A percentile compares a stretch with the other conserved stretches of the same genome.
phyloP scores from a whole-genome alignment of 1,140 invertebrate genomes.

The Neotoxoptera formosana region DNA sequence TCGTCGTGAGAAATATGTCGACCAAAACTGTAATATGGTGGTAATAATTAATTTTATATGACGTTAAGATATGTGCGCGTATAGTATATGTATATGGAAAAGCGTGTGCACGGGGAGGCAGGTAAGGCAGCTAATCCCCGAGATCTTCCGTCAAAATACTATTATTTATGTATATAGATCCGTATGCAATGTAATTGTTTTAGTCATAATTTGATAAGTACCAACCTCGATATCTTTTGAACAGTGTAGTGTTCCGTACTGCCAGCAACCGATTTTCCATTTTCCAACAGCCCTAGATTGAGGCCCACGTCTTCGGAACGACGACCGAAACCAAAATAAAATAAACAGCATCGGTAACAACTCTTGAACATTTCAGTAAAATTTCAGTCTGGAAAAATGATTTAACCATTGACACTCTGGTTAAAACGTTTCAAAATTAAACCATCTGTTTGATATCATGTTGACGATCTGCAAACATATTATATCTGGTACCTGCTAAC shows the following conservation, averaged over 20 bases:
- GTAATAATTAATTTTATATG: background rate
- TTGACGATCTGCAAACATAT: background rate
- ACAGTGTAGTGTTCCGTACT: slow-evolving; percentile 55
- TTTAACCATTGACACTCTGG: background rate
- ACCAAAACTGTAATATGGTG: slow-evolving; percentile 43
- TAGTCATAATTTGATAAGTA: background rate
- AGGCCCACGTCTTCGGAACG: slow-evolving; percentile 20
- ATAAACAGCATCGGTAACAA: slow-evolving; percentile 56
- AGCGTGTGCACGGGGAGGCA: too few species aligned
- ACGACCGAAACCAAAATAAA: slow-evolving; percentile 56
- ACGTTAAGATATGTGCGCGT: background rate
- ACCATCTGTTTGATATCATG: slow-evolving; percentile 6
- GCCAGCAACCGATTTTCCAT: slow-evolving; percentile 1
- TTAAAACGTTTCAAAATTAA: background rate
- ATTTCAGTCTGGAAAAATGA: background rate
- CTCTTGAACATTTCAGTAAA: slow-evolving; percentile 38
- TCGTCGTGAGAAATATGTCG: slow-evolving; percentile 55
- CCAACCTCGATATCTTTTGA: slow-evolving; percentile 58
- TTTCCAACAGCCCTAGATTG: slow-evolving; percentile 33
- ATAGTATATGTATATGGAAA: background rate
- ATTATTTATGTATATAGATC: background rate
- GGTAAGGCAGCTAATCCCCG: too few species aligned
- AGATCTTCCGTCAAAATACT: too few species aligned
- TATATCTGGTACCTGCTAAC: background rate
- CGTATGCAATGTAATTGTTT: background rate